Conservation (phyloP, 2,888 invertebrate genomes). For the Leucophenga maculata region DNA sequence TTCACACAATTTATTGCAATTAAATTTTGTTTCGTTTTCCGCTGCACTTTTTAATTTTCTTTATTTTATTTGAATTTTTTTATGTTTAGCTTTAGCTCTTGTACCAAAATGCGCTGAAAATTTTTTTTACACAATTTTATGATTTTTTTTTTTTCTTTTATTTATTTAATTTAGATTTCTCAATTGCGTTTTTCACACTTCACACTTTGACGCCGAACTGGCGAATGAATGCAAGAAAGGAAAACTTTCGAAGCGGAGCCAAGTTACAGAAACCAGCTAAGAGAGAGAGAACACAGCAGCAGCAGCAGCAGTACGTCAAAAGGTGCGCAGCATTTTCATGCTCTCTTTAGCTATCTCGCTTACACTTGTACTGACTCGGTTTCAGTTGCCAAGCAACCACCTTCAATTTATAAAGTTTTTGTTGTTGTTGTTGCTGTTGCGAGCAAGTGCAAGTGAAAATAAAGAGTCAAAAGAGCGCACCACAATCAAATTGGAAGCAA, state of each 20-base stretch:
- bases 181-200: constrained; percentile 46
- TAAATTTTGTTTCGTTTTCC: constrained; percentile 27
- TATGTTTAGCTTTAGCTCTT: too few relatives aligned
- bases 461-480: constrained; percentile 31
- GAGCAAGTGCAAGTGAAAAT: constrained; percentile 37
- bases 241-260: constrained; percentile 51
- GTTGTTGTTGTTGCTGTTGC: constrained; percentile 21
- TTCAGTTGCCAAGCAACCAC: constrained; percentile 35
- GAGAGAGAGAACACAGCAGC: too few relatives aligned
- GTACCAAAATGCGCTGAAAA: constrained; percentile 44
- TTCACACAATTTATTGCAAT: constrained; percentile 1
- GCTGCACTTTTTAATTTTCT: constrained; percentile 16
- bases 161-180: constrained; percentile 30
- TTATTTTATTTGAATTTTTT: too few relatives aligned
- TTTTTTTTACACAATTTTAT: constrained; percentile 36
- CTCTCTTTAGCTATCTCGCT: constrained; percentile 25
- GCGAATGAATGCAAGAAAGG: constrained; percentile 63
- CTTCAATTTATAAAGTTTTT: constrained; percentile 46
- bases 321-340: background rate
- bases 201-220: constrained; percentile 60
- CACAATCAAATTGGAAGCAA: too few relatives aligned
- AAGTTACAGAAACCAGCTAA: constrained; percentile 4
- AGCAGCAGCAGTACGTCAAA: too few relatives aligned
- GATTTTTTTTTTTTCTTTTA: constrained; percentile 32
- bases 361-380: constrained; percentile 57